Evolutionary conservation across 2,797 vertebrate species (phyloP).

Genomic region (Pantherophis vulpinus): DNA sequence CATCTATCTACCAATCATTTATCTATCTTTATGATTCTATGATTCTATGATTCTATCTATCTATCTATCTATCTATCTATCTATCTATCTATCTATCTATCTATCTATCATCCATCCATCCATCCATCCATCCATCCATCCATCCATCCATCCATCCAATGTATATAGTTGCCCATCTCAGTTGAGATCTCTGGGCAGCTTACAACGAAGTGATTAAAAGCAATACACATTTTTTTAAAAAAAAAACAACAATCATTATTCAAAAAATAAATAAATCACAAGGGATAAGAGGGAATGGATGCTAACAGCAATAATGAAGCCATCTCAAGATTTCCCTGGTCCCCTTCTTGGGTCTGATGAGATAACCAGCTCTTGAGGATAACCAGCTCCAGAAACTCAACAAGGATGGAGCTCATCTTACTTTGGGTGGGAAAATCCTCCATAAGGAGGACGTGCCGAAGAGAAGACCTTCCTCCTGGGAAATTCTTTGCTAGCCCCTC

Average conservation of each 20-base stretch:
- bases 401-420: not conserved
- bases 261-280: not conserved
- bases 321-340: not conserved
- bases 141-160: not conserved
- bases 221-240: not conserved
- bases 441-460: not conserved
- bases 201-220: not conserved
- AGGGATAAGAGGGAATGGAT: not conserved
- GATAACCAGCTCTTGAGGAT: not conserved
- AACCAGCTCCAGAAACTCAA: not conserved
- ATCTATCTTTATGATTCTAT: too few species aligned
- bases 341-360: not conserved
- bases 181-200: not conserved
- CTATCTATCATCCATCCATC: not conserved
- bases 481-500: not conserved
- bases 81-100: too few species aligned
- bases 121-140: too few species aligned
- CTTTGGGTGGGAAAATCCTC: not conserved
- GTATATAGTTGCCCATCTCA: not conserved
- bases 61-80: too few species aligned
- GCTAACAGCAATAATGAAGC: not conserved
- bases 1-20: too few species aligned
- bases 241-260: not conserved
- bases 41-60: too few species aligned
- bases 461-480: not conserved